phyloP scores from a whole-genome alignment of 2,888 invertebrate genomes.

The Lepidochrysops patricia region DNA sequence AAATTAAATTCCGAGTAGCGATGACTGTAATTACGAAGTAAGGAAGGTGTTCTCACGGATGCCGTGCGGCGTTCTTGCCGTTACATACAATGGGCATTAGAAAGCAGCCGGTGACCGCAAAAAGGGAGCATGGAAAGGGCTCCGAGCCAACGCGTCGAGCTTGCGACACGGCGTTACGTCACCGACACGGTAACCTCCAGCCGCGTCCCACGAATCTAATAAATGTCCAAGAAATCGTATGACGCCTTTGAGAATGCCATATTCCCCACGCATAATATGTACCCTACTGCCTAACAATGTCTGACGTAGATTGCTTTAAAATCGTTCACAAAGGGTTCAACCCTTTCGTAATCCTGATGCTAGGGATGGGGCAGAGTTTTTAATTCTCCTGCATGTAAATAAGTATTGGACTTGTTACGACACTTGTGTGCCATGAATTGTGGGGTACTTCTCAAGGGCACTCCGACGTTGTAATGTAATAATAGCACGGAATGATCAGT shows the following conservation, averaged over 20 bases:
- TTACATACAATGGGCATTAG: conserved; percentile 66
- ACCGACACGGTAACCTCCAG: conserved; percentile 45
- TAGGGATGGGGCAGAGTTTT: conserved; percentile 65
- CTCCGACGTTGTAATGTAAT: conserved; percentile 62
- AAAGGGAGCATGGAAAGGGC: conserved; percentile 68
- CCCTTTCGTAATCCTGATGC: conserved; percentile 53
- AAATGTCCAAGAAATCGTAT: conserved; percentile 25
- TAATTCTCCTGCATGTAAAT: conserved; percentile 69
- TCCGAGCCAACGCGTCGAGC: conserved; percentile 31
- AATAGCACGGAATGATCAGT: conserved; percentile 58
- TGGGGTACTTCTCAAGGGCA: conserved; percentile 68
- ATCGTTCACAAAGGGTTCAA: conserved; percentile 67
- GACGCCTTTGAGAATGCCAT: conserved; percentile 26
- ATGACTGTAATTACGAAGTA: conserved; percentile 35
- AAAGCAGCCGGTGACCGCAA: conserved; percentile 67
- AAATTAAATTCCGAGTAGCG: conserved; percentile 29
- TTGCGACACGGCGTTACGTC: conserved; percentile 65
- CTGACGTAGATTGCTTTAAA: conserved; percentile 49
- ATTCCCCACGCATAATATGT: conserved; percentile 35
- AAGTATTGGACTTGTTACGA: conserved; percentile 68
- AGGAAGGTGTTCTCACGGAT: conserved; percentile 55
- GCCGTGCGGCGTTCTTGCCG: conserved; percentile 47
- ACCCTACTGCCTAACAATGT: conserved; percentile 47
- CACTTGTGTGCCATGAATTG: conserved; percentile 64
- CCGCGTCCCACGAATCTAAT: conserved; percentile 28